Conservation (phyloP, 1,140 invertebrate species). For the Tetragonula clypearis region DNA sequence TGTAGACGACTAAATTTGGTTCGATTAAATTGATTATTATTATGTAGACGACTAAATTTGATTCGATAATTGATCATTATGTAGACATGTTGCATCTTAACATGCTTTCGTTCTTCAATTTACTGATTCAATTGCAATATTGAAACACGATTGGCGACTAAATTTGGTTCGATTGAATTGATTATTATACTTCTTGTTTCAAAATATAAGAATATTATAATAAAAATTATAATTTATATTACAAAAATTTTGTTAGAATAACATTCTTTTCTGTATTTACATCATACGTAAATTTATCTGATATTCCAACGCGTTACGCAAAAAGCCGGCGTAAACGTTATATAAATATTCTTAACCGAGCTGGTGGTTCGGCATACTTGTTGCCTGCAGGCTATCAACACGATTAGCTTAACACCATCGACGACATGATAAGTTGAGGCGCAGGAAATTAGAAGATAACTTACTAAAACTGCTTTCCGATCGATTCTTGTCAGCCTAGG, state of each 20-base stretch:
- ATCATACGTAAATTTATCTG: neutral
- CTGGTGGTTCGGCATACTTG: neutral
- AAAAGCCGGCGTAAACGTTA: neutral
- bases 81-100: too few species aligned
- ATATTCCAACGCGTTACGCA: neutral
- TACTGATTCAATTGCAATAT: too few species aligned
- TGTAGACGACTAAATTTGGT: too few species aligned
- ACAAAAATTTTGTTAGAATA: neutral
- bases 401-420: constrained; percentile 44
- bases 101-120: too few species aligned
- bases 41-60: too few species aligned
- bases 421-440: constrained; percentile 43
- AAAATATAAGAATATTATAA: too few species aligned
- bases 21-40: too few species aligned
- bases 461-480: constrained; percentile 55
- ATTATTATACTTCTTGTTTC: too few species aligned
- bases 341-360: neutral
- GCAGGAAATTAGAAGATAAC: constrained; percentile 54
- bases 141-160: too few species aligned
- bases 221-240: too few species aligned
- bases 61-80: too few species aligned
- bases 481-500: constrained; percentile 49
- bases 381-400: constrained; percentile 12
- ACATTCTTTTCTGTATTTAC: neutral
- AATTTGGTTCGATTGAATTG: too few species aligned